phyloP scores from a whole-genome alignment of 1,140 invertebrate genomes.

The Coptotermes formosanus region DNA sequence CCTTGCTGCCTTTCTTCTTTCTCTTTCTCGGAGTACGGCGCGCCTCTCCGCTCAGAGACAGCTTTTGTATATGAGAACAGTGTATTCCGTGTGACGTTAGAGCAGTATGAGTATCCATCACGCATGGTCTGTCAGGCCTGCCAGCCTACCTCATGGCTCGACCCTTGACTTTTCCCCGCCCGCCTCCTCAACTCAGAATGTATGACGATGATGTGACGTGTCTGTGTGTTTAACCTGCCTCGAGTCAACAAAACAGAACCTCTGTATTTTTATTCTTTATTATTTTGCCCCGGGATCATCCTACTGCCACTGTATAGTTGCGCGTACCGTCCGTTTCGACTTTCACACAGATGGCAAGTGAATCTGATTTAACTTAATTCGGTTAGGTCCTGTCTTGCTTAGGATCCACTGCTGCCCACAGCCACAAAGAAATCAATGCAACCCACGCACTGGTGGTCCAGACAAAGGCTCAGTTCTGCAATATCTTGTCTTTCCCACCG shows the following conservation, averaged over 20 bases:
- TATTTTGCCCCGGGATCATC: neutral
- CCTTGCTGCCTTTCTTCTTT: too few species aligned
- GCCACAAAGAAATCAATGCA: too few species aligned
- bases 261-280: neutral
- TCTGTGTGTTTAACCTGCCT: neutral
- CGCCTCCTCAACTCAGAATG: neutral
- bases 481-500: too few species aligned
- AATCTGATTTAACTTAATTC: neutral
- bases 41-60: too few species aligned
- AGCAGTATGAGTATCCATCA: neutral
- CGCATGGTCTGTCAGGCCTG: neutral
- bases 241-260: neutral
- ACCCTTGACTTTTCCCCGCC: constrained; percentile 7
- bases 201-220: neutral
- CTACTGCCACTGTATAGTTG: neutral
- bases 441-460: too few species aligned
- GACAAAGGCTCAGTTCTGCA: too few species aligned
- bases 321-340: neutral
- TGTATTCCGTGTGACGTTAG: neutral
- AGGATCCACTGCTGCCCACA: too few species aligned
- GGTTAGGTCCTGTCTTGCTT: too few species aligned
- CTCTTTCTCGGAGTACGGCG: too few species aligned
- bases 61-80: neutral
- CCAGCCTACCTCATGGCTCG: neutral
- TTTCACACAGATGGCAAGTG: neutral